Evolutionary conservation across 2,888 invertebrate genomes (phyloP), one percentile per base, ranked within the genome.

Genomic region (Drosophila differens): DNA sequence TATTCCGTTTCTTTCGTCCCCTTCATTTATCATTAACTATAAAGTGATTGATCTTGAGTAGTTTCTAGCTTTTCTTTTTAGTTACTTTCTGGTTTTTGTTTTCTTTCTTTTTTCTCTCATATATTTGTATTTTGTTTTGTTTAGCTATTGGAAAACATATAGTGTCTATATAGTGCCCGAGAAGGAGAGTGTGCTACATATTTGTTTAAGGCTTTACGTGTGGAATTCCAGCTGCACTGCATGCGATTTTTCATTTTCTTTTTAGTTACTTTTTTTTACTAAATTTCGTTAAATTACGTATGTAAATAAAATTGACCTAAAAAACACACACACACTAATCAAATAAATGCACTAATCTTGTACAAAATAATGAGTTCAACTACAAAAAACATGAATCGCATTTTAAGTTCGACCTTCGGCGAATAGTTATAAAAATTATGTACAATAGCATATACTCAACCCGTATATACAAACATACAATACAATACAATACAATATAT

Each of bases 341-440:
- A 79, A 81, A 81, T 81, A 81, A 81, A 81, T 81, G 81, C 81
- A 82, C 81, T 76, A 79, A 82, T 79, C 71, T 82, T 79, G 66
- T 79, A 77, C 79, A 79, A 82, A 79, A 75, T 67, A 79, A 75
- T 69, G 51, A 81, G 69, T 81, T 80, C n/a, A 60, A 66, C 80
- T 78, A 81, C 71, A 54, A 62, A 74, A 67, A 74, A 74, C 58
- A 63, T 55, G 41, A 53, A 64, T 76, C 59, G 70, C 76, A 67
- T 68, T 52, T 59, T 41, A 57, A 49, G 53, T 58, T 74, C 44
- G 33, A 58, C 52, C 57, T 71, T 63, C 80, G 76, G 54, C 35
- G 39, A 69, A 69, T 70, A 61, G 54, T 57, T 81, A 58, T 63
- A 79, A 76, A 80, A 81, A 76, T 74, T 81, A 79, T 79, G 62